Evolutionary conservation across 1,140 invertebrate genomes (phyloP), one percentile per base, ranked within the genome.

Genomic region (Trigoniulus corallinus): DNA sequence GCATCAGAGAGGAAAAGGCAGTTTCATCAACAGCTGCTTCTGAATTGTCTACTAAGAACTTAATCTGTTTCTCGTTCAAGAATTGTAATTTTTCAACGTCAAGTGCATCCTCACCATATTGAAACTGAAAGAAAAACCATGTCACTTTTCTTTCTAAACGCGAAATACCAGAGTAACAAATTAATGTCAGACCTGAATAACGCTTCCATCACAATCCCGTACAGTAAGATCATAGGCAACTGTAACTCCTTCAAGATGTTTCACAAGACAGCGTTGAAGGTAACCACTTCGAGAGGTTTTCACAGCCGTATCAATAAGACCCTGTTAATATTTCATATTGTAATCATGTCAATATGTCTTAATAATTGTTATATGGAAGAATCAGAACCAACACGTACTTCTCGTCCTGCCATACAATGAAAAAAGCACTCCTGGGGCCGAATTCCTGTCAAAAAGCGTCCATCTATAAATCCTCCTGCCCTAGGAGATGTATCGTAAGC

Each of bases 371-470:
- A 12, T 25, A 37, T 23, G 21, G 25, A 37, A 45, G 12, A 57
- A 56, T 20, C 27, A 4, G 46, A 27, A 41, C 23, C 51, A 37
- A 46, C 47, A 54, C 55, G 56, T 62, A 79, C 81, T 77, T 98
- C 96, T 68, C 96, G 77, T 54, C 96, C 96, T 47, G 96, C 96
- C 94, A 98, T 98, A 64, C 94, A 98, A 76, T 99, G 94, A 67
- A 96, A 98, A 69, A 97, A 99, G 62, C 95, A 97, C 64, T 98
- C 94, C 68, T 95, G 91, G 0, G 93, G 92, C 61, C 87, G 78
- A 54, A 98, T 91, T 48, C 95, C 95, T 0, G 93, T 98, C 75
- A 98, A 82, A 61, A 99, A 99, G 25, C 95, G 73, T 2, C 88
- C 85, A 58, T 86, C 84, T 34, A 98, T 88, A 64, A 95, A 99